phyloP scores from a whole-genome alignment of 2,797 vertebrate species.

The Anniella stebbinsi region DNA sequence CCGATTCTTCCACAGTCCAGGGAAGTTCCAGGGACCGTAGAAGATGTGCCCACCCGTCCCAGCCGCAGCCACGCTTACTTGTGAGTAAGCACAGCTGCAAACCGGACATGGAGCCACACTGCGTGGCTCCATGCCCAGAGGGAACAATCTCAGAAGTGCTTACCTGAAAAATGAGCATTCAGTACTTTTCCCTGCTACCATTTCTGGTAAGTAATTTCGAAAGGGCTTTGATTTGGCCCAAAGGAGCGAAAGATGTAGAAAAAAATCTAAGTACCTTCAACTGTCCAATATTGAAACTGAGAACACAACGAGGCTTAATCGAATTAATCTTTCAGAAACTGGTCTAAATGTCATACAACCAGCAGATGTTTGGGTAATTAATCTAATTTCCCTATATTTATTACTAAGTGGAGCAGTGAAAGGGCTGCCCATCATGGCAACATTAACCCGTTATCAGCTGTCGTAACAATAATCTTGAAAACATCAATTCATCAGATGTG shows the following conservation, averaged over 20 bases:
- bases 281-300: neutral
- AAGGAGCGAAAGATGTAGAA: neutral
- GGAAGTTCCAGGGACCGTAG: no score
- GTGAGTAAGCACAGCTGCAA: no score
- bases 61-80: no score
- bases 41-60: no score
- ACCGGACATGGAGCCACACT: no score
- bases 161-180: neutral
- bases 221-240: neutral
- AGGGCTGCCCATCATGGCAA: neutral
- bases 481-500: neutral
- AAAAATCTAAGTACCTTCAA: neutral
- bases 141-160: no score
- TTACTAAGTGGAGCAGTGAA: neutral
- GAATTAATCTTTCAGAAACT: neutral
- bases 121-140: no score
- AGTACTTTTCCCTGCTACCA: neutral
- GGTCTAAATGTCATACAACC: neutral
- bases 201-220: no score
- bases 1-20: no score
- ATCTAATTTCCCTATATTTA: conserved; percentile 15
- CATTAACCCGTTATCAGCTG: neutral
- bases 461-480: neutral
- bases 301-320: neutral
- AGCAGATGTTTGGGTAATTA: neutral